Base-by-base conservation (phyloP, 2,888 invertebrate genomes). In the Ptychoptera albimana region DNA sequence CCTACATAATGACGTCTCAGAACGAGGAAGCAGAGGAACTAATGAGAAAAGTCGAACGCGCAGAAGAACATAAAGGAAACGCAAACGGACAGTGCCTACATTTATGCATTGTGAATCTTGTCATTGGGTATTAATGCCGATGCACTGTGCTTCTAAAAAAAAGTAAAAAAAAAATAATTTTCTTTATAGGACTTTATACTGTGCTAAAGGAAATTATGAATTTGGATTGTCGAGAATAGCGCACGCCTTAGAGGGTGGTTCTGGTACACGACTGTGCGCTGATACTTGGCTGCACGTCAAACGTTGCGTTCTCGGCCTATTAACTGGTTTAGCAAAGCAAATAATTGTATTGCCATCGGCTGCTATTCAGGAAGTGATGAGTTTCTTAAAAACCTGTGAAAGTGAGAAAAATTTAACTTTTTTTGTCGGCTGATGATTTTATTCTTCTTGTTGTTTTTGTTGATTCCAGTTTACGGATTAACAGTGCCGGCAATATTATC, bases 281-380 rank as follows among this genome's bases (percentile, higher is more conserved):
- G 97, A 98, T 59, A 98, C 98, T 3, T 98, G 98, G 98, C 84
- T 89, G 61, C 96, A 97, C 60, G 88, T 94, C 2, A 97, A 97
- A 61, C 73, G 96, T 48, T 96, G 94, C 60, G 88, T 97, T 60
- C 68, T 97, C 8, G 87, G 87, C 7, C 69, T 91, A 49, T 72
- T 88, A 42, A 85, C 89, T 58, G 86, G 86, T 56, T 70, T 88
- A 57, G 75, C 86, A 1, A 89, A 88, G 57, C 87, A 91, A 56
- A 77, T 84, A 65, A 79, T 91, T 42, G 80, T 83, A 43, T 68
- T 89, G 43, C 74, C 81, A 48, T 89, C 89, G 62, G 69, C 79
- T 1, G 82, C 87, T 1, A 69, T 88, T 42, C 77, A 82, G 53
- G 91, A 91, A 59, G 84, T 87, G 54, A 71, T 88, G 43, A 77